These are phyloP conservation scores for Aphidius colemani DNA, from an alignment of 2,888 invertebrate species.

Conservation along the genomic window DNA sequence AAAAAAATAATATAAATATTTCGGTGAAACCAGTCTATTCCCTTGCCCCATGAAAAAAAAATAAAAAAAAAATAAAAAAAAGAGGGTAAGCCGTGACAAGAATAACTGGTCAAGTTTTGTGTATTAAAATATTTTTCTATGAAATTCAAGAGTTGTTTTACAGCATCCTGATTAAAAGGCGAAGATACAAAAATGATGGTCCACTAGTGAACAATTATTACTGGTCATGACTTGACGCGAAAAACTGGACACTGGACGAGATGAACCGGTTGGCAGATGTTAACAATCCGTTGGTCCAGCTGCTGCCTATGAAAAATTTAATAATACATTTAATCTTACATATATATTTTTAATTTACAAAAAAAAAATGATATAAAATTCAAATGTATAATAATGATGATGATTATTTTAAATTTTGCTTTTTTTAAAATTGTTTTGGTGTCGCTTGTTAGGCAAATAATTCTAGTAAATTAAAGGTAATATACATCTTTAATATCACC, in stretches of 20 bases:
- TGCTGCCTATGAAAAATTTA: slow-evolving; percentile 36
- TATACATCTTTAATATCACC: too few relatives aligned
- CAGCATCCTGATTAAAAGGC: slow-evolving; percentile 52
- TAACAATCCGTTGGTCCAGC: slow-evolving; percentile 47
- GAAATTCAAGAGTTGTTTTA: slow-evolving; percentile 28
- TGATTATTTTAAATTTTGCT: too few relatives aligned
- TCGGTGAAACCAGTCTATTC: slow-evolving; percentile 47
- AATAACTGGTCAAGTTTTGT: slow-evolving; percentile 45
- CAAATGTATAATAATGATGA: neutral
- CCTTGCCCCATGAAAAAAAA: slow-evolving; percentile 14
- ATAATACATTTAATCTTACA: neutral
- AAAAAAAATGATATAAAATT: neutral
- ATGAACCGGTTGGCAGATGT: slow-evolving; percentile 59
- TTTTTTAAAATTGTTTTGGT: too few relatives aligned
- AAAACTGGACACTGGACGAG: slow-evolving; percentile 50
- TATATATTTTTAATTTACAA: neutral
- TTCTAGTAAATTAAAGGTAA: too few relatives aligned
- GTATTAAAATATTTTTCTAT: too few relatives aligned
- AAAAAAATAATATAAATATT: slow-evolving; percentile 18
- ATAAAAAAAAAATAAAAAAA: slow-evolving; percentile 29
- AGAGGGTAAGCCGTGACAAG: slow-evolving; percentile 34
- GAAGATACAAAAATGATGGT: slow-evolving; percentile 47
- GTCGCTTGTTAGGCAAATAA: too few relatives aligned
- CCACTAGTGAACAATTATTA: slow-evolving; percentile 49
- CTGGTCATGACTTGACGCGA: slow-evolving; percentile 36